These are phyloP conservation scores for Geopemphigus sp. DNA, from an alignment of 1,140 invertebrate genomes.

Conservation along the genomic window DNA sequence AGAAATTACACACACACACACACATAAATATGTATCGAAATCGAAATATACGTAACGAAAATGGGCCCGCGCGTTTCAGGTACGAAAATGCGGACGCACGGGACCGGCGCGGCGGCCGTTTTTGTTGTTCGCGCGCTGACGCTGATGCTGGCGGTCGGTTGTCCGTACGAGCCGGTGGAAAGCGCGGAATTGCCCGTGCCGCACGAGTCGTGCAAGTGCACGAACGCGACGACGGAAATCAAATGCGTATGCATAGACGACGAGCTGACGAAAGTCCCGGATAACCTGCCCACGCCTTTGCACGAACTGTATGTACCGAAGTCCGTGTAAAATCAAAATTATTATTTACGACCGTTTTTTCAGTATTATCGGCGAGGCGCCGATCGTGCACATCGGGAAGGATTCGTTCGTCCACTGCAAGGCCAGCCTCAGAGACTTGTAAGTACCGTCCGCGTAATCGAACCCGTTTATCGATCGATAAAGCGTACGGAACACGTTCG, in stretches of 20 bases:
- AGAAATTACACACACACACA: no score
- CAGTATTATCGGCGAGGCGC: neutral
- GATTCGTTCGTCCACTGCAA: constrained; percentile 5
- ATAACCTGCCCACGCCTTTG: neutral
- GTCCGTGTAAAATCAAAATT: no score
- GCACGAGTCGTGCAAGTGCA: neutral
- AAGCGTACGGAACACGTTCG: no score
- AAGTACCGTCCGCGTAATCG: neutral
- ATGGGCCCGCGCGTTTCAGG: neutral
- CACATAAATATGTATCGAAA: no score
- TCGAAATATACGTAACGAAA: no score
- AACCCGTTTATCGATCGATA: no score
- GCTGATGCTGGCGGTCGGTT: no score
- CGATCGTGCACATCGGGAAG: constrained; percentile 1
- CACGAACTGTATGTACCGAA: constrained; percentile 13
- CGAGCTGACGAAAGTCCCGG: neutral
- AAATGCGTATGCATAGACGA: neutral
- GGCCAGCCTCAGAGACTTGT: neutral
- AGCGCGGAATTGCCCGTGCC: neutral
- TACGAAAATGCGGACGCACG: neutral
- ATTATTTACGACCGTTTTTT: no score
- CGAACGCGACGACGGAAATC: neutral
- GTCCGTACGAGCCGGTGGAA: neutral
- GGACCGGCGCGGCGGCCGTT: no score
- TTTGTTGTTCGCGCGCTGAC: neutral